Percentiles rank a stretch among this genome's conserved stretches.
These are phyloP conservation scores for Tupaia tana DNA, from an alignment of 2,113 vertebrate genomes.

Conservation along the genomic window DNA sequence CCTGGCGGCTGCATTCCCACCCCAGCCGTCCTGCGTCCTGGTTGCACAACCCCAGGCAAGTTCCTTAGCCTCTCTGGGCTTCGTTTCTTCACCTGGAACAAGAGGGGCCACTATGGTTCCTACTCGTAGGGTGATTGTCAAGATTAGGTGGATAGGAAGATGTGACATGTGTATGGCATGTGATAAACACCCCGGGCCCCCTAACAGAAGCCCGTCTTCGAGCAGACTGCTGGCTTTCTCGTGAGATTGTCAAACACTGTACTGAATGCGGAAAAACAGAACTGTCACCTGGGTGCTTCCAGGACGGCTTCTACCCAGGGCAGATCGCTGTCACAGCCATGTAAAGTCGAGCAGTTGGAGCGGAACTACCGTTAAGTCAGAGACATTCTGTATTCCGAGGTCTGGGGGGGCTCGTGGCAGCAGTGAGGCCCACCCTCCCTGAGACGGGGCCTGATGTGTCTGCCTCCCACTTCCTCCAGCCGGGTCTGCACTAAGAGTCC, in stretches of 20 bases:
- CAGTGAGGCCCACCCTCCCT: too few species aligned
- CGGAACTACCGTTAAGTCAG: too few species aligned
- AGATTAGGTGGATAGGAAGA: not conserved
- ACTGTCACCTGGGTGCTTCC: too few species aligned
- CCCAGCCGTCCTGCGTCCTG: not conserved
- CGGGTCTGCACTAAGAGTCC: not conserved
- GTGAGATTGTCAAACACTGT: too few species aligned
- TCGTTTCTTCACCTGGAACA: not conserved
- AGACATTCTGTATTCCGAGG: too few species aligned
- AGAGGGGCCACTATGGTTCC: fast-evolving
- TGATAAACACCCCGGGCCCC: not conserved
- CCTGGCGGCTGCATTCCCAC: not conserved
- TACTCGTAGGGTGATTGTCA: not conserved
- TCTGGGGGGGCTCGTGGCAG: not conserved
- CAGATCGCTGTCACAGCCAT: too few species aligned
- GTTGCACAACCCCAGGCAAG: not conserved
- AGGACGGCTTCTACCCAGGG: too few species aligned
- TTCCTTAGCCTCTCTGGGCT: not conserved
- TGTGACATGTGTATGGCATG: not conserved
- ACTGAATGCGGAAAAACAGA: too few species aligned
- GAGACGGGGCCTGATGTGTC: not conserved
- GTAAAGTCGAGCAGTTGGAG: too few species aligned
- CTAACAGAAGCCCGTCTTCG: too few species aligned
- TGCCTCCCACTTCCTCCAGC: not conserved
- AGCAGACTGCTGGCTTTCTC: too few species aligned